Evolutionary conservation across 2,113 vertebrate genomes (phyloP).

Genomic region (Oxygymnocypris stewartii): DNA sequence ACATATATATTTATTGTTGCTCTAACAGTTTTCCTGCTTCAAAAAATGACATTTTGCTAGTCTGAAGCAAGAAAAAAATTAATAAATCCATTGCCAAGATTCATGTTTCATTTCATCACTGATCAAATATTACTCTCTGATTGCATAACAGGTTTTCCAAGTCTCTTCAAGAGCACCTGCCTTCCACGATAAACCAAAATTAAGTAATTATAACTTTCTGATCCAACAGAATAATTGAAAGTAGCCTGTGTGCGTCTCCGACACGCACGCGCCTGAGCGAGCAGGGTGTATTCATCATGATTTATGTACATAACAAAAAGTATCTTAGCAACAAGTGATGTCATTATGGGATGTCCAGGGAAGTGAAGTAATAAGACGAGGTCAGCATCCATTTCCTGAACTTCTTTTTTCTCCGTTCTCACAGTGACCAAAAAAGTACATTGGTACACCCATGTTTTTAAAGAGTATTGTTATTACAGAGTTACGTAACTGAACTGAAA

Average conservation of each 20-base stretch:
- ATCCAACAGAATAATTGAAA: constrained; percentile 39
- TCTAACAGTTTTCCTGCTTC: neutral
- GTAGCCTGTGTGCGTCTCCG: constrained; percentile 9
- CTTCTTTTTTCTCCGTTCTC: constrained; percentile 24
- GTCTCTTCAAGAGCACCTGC: neutral
- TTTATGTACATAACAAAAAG: constrained; percentile 57
- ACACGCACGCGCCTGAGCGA: constrained; percentile 26
- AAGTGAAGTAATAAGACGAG: constrained; percentile 40
- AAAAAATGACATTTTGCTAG: neutral
- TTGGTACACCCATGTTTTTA: constrained; percentile 42
- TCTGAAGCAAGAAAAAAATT: neutral
- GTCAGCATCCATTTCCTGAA: constrained; percentile 43
- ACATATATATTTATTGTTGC: neutral
- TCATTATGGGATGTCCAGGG: constrained; percentile 52
- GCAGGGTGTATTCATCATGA: constrained; percentile 42
- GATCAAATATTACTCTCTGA: constrained; percentile 10
- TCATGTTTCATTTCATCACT: neutral
- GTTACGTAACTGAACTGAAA: constrained; percentile 49
- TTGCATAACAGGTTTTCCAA: neutral
- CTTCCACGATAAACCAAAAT: constrained; percentile 38
- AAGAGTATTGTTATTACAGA: constrained; percentile 38
- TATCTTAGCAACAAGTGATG: constrained; percentile 54
- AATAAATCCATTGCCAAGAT: neutral
- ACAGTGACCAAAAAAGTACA: constrained; percentile 34
- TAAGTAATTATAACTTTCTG: constrained; percentile 45